A percentile compares a stretch with the other conserved stretches of the same genome.
Conservation (phyloP, 2,113 vertebrate species). For the Vanacampus margaritifer region DNA sequence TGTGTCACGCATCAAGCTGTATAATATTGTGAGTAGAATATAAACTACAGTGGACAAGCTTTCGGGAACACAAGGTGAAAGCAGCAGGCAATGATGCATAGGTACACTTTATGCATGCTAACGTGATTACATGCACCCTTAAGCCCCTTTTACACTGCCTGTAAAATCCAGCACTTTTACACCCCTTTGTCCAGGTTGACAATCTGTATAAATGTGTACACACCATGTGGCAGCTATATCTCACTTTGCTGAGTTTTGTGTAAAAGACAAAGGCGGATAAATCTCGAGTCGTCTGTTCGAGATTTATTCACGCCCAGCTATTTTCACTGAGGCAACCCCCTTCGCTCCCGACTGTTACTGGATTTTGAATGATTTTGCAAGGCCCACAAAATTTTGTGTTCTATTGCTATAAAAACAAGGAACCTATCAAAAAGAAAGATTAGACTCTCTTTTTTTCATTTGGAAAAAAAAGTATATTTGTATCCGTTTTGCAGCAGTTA, state of each 20-base stretch:
- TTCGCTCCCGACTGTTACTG: no score
- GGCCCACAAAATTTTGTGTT: no score
- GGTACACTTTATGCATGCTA: not conserved
- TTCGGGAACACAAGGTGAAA: constrained; percentile 27
- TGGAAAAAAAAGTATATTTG: no score
- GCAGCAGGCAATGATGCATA: not conserved
- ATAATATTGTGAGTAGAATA: constrained; percentile 16
- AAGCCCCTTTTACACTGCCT: not conserved
- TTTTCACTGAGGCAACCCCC: no score
- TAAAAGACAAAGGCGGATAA: not conserved
- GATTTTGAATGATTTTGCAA: no score
- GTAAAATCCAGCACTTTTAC: not conserved
- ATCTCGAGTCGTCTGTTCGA: not conserved
- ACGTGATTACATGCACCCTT: not conserved
- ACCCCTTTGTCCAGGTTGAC: not conserved
- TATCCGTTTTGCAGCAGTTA: no score
- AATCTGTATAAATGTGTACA: not conserved
- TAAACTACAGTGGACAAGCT: constrained; percentile 18
- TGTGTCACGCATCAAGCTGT: constrained; percentile 30
- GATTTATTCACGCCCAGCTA: no score
- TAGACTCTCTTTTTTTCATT: no score
- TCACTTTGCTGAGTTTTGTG: not conserved
- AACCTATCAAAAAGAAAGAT: no score
- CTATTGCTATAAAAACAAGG: no score
- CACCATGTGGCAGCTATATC: no score